These are phyloP conservation scores for Podiceps cristatus DNA, from an alignment of 2,113 vertebrate genomes.

Conservation along the genomic window DNA sequence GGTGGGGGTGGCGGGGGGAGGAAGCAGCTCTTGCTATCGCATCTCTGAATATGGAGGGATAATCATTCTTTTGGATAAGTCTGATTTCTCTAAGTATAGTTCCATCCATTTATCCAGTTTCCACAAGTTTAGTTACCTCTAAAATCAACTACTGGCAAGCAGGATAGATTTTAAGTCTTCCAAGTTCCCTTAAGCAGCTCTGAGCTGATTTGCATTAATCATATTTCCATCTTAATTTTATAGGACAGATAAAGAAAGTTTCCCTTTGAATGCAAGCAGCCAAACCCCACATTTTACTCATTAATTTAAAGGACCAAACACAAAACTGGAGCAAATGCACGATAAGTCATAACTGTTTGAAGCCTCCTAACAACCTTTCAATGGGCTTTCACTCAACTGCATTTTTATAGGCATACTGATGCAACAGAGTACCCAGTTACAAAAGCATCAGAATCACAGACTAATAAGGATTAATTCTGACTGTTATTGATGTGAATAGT, in stretches of 20 bases:
- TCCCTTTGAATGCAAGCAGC: neutral
- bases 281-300: neutral
- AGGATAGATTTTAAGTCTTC: neutral
- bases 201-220: neutral
- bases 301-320: neutral
- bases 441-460: neutral
- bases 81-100: neutral
- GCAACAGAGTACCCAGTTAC: neutral
- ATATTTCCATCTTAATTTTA: neutral
- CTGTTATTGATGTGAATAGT: neutral
- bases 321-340: neutral
- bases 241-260: neutral
- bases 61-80: neutral
- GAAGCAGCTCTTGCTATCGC: neutral
- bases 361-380: neutral
- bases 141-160: neutral
- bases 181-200: neutral
- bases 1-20: no score
- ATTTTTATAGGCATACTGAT: neutral
- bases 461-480: neutral
- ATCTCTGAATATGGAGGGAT: neutral
- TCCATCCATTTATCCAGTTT: neutral
- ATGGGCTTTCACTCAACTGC: neutral
- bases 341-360: neutral
- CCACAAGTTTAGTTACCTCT: neutral